Evolutionary conservation across 2,888 invertebrate genomes (phyloP), one percentile per base, ranked within the genome.

Genomic region (Chaetoderma sp.): DNA sequence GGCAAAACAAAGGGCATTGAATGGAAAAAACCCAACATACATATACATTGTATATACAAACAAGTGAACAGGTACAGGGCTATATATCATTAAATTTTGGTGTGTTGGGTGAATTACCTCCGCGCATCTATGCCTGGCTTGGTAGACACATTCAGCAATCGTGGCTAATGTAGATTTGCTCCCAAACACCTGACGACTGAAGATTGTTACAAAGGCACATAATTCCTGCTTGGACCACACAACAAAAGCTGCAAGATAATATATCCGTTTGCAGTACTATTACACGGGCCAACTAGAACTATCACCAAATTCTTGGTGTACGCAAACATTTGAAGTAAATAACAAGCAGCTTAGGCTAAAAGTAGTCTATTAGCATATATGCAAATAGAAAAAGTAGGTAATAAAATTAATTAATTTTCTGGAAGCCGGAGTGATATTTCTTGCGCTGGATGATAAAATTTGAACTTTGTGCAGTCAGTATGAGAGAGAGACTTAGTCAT

Each of bases 111-210:
- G n/a, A n/a, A n/a, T 76, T 82, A 90, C 90, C 87, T 91, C 89
- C 78, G 89, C 89, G 78, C 93, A 93, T 79, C 93, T 93, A 65
- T 89, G 90, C 77, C 94, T 90, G 28, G 95, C 91, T 78, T 93
- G 91, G 68, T 92, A 90, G 30, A 96, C 93, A 86, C 95, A 95
- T 83, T 94, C 94, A 5, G 95, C 92, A 60, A 96, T 90, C 0
- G 92, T 91, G 70, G 93, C 92, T 77, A 96, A 87, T 8, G 93
- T 91, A 60, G 94, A 93, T 86, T 96, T 95, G 5, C 95, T 94
- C 74, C 93, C 93, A 82, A 97, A 94, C 55, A 96, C 92, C 87
- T 96, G 87, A 13, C 86, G 78, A 13, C 81, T 81, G 73, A 88
- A 88, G n/a, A 83, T 84, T 32, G 80, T 81, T n/a, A 86, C 83